These are phyloP conservation scores for Salmo trutta DNA, from an alignment of 2,797 vertebrate species.

Conservation along the genomic window DNA sequence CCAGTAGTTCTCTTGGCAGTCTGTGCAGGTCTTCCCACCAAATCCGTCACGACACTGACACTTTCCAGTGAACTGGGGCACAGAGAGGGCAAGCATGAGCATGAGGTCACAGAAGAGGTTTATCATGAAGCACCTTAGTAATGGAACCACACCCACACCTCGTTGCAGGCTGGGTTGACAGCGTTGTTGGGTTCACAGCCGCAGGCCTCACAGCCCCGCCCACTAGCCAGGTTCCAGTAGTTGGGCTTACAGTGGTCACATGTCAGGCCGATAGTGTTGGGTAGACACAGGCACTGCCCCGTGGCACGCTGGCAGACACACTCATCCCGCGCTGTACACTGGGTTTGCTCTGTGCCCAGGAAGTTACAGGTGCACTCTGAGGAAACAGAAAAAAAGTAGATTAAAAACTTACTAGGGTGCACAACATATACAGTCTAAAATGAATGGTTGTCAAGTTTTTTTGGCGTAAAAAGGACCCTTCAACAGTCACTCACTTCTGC, in stretches of 20 bases:
- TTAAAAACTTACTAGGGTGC: not conserved
- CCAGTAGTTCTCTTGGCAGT: conserved; percentile 96
- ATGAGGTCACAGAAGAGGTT: not conserved
- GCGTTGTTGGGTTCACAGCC: conserved; percentile 86
- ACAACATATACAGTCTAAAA: no score
- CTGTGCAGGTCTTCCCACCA: conserved; percentile 88
- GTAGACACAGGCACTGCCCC: conserved; percentile 91
- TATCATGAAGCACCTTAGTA: not conserved
- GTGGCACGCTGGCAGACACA: conserved; percentile 85
- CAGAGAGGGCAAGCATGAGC: not conserved
- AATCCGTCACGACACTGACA: conserved; percentile 92
- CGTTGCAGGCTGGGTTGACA: conserved; percentile 85
- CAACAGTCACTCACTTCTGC: conserved; percentile 84
- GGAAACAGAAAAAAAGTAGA: not conserved
- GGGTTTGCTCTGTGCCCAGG: conserved; percentile 84
- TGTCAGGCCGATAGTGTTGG: conserved; percentile 83
- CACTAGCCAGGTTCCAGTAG: conserved; percentile 91
- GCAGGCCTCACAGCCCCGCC: conserved; percentile 86
- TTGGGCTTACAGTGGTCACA: conserved; percentile 91
- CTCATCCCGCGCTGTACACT: conserved; percentile 81
- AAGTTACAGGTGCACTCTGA: conserved; percentile 91
- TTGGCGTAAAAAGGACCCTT: not conserved
- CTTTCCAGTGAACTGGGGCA: conserved; percentile 87
- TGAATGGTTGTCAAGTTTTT: no score
- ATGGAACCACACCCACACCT: conserved; percentile 73